Evolutionary conservation across 2,888 invertebrate species (phyloP), one percentile per base, ranked within the genome.

Genomic region (Stenotaenia linearis): DNA sequence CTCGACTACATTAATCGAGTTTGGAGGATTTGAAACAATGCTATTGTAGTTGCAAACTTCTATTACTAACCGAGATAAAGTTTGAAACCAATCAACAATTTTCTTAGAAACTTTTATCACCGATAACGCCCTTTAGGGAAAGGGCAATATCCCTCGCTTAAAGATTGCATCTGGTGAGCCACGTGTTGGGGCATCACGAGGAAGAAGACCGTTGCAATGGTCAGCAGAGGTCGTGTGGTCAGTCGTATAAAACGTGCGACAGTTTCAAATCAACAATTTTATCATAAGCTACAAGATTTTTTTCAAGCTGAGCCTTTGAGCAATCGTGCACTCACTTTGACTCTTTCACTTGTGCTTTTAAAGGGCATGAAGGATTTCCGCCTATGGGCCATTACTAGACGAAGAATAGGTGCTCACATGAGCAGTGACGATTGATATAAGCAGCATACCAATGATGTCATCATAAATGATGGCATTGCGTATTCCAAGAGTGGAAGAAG

Each of bases 201-300:
- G 28, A 69, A 69, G 69, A 69, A 25, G 69, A 9, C 25, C 69
- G n/a, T 28, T 69, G 25, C 69, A 69, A 69, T 69, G 69, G 69
- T 69, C 69, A 69, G 69, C 69, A 69, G 69, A 69, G 69, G 69
- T 69, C 69, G 69, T 69, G 69, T 69, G 69, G 69, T 28, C 69
- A n/a, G 69, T 69, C 69, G 69, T 69, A 69, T 69, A 69, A 69
- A 69, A 69, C 69, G 69, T 69, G 69, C 69, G 69, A 69, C 69
- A 69, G 69, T 69, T 69, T 69, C 69, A 69, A 69, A 69, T 69
- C 69, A 69, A 69, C 69, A 69, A 69, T 69, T 69, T 28, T 69
- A 28, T 69, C 69, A 69, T 69, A 23, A 69, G 69, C 69, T 69
- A 69, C 69, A 69, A 69, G 69, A 28, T 50, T 50, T 69, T 69